Conservation (phyloP, 2,797 vertebrate genomes). For the Aldrovandia affinis region DNA sequence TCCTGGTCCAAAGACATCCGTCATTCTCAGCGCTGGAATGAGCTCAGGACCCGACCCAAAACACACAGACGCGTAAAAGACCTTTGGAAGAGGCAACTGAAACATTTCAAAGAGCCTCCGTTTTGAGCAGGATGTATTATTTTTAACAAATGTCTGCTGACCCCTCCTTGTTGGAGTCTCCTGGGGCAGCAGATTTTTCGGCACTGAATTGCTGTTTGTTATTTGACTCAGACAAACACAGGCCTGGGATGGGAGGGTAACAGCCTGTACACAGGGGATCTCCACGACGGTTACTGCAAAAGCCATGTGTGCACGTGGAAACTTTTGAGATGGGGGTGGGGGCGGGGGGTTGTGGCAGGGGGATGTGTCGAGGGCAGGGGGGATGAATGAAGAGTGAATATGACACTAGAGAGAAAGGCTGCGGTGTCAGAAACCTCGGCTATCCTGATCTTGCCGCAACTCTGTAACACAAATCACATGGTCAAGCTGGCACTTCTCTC, state of each 20-base stretch:
- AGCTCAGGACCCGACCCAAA: background rate
- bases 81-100: background rate
- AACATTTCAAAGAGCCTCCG: background rate
- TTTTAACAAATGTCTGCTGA: background rate
- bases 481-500: slow-evolving; percentile 40
- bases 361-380: slow-evolving; percentile 52
- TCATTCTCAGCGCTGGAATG: slow-evolving; percentile 50
- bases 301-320: slow-evolving; percentile 30
- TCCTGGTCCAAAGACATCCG: slow-evolving; percentile 58
- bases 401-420: slow-evolving; percentile 51
- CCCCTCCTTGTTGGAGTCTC: background rate
- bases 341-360: background rate
- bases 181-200: background rate
- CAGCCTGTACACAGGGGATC: slow-evolving; percentile 28
- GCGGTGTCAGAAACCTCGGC: slow-evolving; percentile 54
- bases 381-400: slow-evolving; percentile 57
- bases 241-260: slow-evolving; percentile 47
- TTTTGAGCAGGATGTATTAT: background rate
- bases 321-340: background rate
- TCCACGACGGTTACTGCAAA: slow-evolving; percentile 24
- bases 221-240: slow-evolving; percentile 40
- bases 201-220: slow-evolving; percentile 34
- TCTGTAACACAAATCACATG: slow-evolving; percentile 63
- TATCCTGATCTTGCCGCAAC: slow-evolving; percentile 55
- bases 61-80: slow-evolving; percentile 38